Evolutionary conservation across 2,888 invertebrate species (phyloP).

Genomic region (Plebejus melissa): DNA sequence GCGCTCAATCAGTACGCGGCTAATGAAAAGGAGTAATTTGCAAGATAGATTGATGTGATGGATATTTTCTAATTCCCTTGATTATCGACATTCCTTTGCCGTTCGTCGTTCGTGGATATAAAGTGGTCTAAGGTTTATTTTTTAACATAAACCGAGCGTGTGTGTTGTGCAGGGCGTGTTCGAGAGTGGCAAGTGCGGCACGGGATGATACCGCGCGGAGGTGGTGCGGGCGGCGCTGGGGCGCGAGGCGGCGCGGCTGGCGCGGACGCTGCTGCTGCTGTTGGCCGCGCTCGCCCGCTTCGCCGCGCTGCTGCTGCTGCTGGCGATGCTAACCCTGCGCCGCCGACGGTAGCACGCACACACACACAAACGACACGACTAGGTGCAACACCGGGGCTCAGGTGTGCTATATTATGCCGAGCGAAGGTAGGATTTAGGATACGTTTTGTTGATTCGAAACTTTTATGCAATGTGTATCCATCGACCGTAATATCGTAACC

Average conservation of each 20-base stretch:
- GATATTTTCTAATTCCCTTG: no score
- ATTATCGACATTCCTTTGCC: no score
- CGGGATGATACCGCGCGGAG: constrained; percentile 78
- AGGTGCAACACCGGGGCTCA: not conserved
- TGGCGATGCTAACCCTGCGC: constrained; percentile 38
- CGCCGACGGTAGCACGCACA: constrained; percentile 33
- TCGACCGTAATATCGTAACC: not conserved
- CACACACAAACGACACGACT: not conserved
- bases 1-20: no score
- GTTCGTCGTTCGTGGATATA: no score
- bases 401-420: not conserved
- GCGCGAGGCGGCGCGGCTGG: constrained; percentile 44
- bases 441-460: not conserved
- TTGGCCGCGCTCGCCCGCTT: constrained; percentile 43
- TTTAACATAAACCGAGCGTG: no score
- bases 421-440: not conserved
- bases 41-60: no score
- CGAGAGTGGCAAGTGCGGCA: constrained; percentile 93
- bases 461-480: not conserved
- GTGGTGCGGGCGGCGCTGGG: constrained; percentile 52
- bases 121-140: no score
- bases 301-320: constrained; percentile 42
- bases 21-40: no score
- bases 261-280: constrained; percentile 37
- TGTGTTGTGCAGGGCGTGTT: constrained; percentile 81